These are phyloP conservation scores for Cordilura impudica DNA, from an alignment of 2,888 invertebrate species.

Conservation along the genomic window DNA sequence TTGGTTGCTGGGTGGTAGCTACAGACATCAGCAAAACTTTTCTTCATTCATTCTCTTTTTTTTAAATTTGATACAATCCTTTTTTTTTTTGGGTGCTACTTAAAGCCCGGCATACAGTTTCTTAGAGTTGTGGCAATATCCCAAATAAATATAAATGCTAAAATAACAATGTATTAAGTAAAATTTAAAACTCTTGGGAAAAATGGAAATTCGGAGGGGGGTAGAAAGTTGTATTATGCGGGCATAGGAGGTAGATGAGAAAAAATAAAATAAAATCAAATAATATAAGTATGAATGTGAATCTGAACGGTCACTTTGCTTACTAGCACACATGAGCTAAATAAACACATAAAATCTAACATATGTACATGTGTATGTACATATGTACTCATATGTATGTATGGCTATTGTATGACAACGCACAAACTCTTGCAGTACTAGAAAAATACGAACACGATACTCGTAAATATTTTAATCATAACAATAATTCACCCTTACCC, in stretches of 20 bases:
- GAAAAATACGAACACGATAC: background rate
- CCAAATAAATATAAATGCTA: conserved; percentile 36
- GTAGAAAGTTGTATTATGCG: conserved; percentile 9
- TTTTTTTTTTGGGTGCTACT: background rate
- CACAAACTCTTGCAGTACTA: background rate
- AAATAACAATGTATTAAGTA: conserved; percentile 47
- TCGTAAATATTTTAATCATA: conserved; percentile 67
- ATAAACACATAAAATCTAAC: background rate
- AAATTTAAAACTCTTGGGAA: conserved; percentile 37
- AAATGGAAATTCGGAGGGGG: background rate
- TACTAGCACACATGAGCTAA: conserved; percentile 11
- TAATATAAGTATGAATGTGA: background rate
- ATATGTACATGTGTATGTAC: background rate
- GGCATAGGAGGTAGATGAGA: background rate
- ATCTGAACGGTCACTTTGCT: conserved; percentile 25
- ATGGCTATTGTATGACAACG: no score
- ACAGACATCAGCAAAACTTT: no score
- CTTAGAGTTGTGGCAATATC: conserved; percentile 32
- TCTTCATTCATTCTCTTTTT: no score
- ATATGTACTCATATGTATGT: background rate
- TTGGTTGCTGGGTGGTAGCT: no score
- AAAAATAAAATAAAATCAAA: conserved; percentile 13
- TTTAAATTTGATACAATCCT: no score
- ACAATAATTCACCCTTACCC: conserved; percentile 73
- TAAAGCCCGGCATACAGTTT: background rate